Base-by-base conservation (phyloP, 2,113 vertebrate species). In the Megaleporinus macrocephalus region DNA sequence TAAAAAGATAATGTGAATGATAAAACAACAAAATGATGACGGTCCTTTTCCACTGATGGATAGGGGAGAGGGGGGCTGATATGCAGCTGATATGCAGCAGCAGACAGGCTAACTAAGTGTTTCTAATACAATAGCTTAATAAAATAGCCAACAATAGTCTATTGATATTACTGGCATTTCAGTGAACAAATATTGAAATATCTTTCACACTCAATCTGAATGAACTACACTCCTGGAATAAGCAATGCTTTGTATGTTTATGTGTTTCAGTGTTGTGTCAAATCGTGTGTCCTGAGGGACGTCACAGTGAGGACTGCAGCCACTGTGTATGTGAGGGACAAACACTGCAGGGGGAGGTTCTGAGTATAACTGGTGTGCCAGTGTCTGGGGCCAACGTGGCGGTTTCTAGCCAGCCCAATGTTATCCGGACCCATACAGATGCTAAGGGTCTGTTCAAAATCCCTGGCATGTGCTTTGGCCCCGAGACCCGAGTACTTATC, bases 301-400 rank as follows among this genome's bases (percentile, higher is more conserved):
- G 18, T 20, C 91, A 92, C 72, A 94, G 81, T 49, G 87, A 92
- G 11, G 93, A 94, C 86, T 98, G 96, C 87, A 91, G 83, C 79
- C 83, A 68, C 14, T 97, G 96, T 13, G 80, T 89, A 29, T 98
- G 97, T 55, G 90, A 94, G 0, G 87, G 87, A 55, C 95, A 93
- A 36, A 24, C 88, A 0, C 88, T 99, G 51, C 82, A 75, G 1
- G 97, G 97, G 20, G 93, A 91, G 0, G 94, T 97, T 22, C 71
- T 90, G 73, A 93, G 87, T 0, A 7, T 89, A 1, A 72, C 90
- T 0, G 96, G 97, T 0, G 86, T 26, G 6, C 95, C 92, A 0
- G 91, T 98, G 70, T 79, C 89, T 0, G 93, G 86, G 0, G 95
- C 95, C 70, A 91, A 18, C 20, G 83, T 99, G 41, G 92, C 91